Evolutionary conservation across 2,113 vertebrate species (phyloP).

Genomic region (Pseudolaguvia tuberculata): DNA sequence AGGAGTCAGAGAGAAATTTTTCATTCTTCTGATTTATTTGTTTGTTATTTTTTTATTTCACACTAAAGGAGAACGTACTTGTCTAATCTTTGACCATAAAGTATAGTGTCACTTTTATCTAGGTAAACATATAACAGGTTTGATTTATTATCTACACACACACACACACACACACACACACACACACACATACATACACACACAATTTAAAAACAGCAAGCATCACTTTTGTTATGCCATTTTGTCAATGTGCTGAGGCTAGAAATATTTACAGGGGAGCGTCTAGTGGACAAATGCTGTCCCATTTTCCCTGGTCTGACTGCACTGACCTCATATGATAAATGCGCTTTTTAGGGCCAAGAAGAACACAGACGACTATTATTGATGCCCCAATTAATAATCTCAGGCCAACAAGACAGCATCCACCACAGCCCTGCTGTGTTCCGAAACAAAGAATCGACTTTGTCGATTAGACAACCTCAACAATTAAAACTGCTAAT

Average conservation of each 20-base stretch:
- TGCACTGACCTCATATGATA: conserved; percentile 65
- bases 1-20: no score
- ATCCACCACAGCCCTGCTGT: conserved; percentile 37
- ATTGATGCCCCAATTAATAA: conserved; percentile 72
- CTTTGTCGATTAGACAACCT: conserved; percentile 36
- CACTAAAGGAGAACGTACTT: conserved; percentile 11
- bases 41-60: conserved; percentile 4
- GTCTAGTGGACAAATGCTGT: conserved; percentile 57
- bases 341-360: conserved; percentile 60
- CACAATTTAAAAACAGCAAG: conserved; percentile 56
- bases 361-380: conserved; percentile 58
- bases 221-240: conserved; percentile 52
- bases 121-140: conserved; percentile 47
- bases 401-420: conserved; percentile 45
- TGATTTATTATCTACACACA: conserved; percentile 55
- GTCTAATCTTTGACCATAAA: conserved; percentile 12
- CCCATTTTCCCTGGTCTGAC: conserved; percentile 61
- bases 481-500: conserved; percentile 40
- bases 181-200: conserved; percentile 51
- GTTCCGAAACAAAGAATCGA: conserved; percentile 25
- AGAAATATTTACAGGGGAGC: conserved; percentile 47
- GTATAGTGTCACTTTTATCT: conserved; percentile 31
- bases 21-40: conserved; percentile 14
- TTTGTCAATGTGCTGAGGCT: conserved; percentile 51
- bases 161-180: conserved; percentile 54